Evolutionary conservation across 2,888 invertebrate species (phyloP).

Genomic region (Agrilus biguttatus): DNA sequence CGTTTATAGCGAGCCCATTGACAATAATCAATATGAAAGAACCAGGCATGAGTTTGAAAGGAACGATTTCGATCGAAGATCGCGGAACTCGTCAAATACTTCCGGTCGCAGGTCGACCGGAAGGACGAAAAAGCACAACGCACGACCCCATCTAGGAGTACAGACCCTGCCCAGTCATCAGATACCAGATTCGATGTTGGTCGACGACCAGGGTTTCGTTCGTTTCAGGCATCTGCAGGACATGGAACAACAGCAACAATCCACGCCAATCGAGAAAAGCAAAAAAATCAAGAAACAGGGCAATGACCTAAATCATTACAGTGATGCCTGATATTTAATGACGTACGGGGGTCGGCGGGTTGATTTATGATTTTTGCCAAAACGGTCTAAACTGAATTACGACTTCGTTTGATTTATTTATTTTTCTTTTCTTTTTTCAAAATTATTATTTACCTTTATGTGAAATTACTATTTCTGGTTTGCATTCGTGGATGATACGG

Average conservation of each 20-base stretch:
- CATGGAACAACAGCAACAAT: conserved; percentile 8
- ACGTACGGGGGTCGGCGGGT: conserved; percentile 17
- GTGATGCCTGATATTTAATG: conserved; percentile 23
- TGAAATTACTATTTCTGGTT: no score
- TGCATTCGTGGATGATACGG: no score
- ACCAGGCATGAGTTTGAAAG: conserved; percentile 44
- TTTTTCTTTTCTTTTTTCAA: no score
- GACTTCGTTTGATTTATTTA: no score
- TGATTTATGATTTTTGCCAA: conserved; percentile 4
- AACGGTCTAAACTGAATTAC: no score
- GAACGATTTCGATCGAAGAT: conserved; percentile 35
- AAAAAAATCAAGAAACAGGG: conserved; percentile 22
- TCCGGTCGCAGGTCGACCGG: conserved; percentile 28
- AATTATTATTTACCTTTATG: no score
- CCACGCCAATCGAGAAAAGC: conserved; percentile 13
- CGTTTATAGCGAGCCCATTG: conserved; percentile 30
- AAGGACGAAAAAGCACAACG: conserved; percentile 33
- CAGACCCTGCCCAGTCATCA: conserved; percentile 41
- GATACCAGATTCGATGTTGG: conserved; percentile 59
- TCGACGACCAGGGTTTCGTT: conserved; percentile 82
- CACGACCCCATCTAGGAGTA: conserved; percentile 36
- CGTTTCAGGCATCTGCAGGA: conserved; percentile 52
- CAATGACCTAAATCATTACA: conserved; percentile 25
- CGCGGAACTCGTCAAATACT: conserved; percentile 28
- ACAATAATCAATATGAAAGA: conserved; percentile 27